Conservation (phyloP, 2,797 vertebrate genomes). For the Valencia hispanica region DNA sequence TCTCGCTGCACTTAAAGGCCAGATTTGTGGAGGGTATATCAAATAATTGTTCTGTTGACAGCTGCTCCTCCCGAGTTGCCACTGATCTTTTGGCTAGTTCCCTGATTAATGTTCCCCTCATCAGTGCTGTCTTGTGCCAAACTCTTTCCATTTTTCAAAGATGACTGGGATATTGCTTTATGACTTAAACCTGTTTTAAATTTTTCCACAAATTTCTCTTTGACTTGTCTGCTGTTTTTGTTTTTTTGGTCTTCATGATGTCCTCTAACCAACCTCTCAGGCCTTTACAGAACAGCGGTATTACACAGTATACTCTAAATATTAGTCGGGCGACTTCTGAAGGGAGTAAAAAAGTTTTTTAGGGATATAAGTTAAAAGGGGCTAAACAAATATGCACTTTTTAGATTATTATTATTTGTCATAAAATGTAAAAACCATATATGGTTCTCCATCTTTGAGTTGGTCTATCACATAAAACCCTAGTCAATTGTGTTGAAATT, state of each 20-base stretch:
- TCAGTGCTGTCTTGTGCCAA: background rate
- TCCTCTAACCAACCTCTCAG: background rate
- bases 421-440: background rate
- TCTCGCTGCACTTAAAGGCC: too few relatives aligned
- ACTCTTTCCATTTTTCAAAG: background rate
- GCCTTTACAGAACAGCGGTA: background rate
- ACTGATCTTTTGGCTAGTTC: background rate
- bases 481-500: background rate
- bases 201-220: background rate
- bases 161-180: too few relatives aligned
- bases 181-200: too few relatives aligned
- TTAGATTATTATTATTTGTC: background rate
- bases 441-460: background rate
- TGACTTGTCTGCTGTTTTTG: background rate
- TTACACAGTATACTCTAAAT: background rate
- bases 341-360: background rate
- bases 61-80: background rate
- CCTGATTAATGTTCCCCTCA: background rate
- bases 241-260: background rate
- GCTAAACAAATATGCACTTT: background rate
- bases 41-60: background rate
- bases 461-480: background rate
- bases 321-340: background rate
- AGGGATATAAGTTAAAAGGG: too few relatives aligned
- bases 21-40: too few relatives aligned